phyloP scores from a whole-genome alignment of 2,888 invertebrate genomes.

The Cephus nigrinus region DNA sequence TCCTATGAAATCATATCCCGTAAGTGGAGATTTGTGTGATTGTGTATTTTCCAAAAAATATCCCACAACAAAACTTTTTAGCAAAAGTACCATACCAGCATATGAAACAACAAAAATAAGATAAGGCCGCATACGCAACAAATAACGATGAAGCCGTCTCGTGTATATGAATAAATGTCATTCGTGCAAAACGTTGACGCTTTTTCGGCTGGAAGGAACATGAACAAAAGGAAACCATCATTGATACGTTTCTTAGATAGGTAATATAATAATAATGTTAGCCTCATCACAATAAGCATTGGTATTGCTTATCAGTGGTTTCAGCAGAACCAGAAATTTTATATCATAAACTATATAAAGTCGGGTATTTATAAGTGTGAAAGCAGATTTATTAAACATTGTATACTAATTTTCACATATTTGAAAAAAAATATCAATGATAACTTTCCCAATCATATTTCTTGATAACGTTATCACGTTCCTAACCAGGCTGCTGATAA shows the following conservation, averaged over 20 bases:
- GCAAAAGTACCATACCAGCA: neutral
- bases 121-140: too few relatives aligned
- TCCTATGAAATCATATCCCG: neutral
- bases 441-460: neutral
- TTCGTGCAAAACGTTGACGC: neutral
- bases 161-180: neutral
- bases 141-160: neutral
- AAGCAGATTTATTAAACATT: neutral
- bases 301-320: neutral
- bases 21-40: neutral
- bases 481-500: neutral
- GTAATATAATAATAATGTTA: neutral
- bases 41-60: neutral
- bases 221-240: neutral
- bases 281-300: neutral
- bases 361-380: neutral
- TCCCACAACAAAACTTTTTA: neutral
- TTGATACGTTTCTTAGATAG: neutral
- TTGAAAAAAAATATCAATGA: too few relatives aligned
- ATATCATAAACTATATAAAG: neutral
- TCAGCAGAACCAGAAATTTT: neutral
- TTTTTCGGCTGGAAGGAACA: neutral
- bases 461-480: neutral
- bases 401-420: too few relatives aligned
- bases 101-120: neutral